Base-by-base conservation (phyloP, 2,113 vertebrate species). In the Siniperca chuatsi region DNA sequence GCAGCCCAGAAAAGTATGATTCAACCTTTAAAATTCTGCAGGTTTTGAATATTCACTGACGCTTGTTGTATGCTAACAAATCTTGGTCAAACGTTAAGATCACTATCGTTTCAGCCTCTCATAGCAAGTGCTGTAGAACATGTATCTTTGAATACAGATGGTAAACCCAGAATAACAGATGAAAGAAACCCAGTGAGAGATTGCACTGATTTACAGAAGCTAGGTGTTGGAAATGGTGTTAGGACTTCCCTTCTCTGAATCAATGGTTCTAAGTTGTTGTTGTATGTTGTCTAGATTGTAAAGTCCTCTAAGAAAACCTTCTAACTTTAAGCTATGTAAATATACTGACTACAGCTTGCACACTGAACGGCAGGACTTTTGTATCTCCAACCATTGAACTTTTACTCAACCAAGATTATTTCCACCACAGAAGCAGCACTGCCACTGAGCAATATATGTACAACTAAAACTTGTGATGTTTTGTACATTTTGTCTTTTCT, bases 401-500 rank as follows among this genome's bases (percentile, higher is more conserved):
- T 48, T 2, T 33, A 50, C 23, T 29, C 21, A 58, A 16, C 46
- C 74, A 66, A 35, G 65, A 60, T 16, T 13, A 35, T 46, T 18
- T 74, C 37, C 44, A 35, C 5, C 42, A 33, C 11, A 20, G 20
- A 16, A 37, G 29, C 7, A 15, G 25, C 60, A 1, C 15, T n/a
- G 10, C 21, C 21, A 12, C 65, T 8, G 21, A 67, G 46, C 9
- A 64, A 42, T 15, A 48, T 10, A 9, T 12, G 46, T 16, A 35
- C 25, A 50, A 42, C 66, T 20, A 2, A 2, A 67, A 20, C 44
- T 29, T 18, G 11, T 44, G 40, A 48, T 13, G 7, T 42, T n/a
- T 62, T 37, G 48, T 21, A 72, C 46, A 33, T 65, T 81, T 25
- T 12, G 20, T 37, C 8, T 66, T 69, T 60, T 77, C 77, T 40